Conservation (phyloP, 2,113 vertebrate species). For the Terrapene triunguis region DNA sequence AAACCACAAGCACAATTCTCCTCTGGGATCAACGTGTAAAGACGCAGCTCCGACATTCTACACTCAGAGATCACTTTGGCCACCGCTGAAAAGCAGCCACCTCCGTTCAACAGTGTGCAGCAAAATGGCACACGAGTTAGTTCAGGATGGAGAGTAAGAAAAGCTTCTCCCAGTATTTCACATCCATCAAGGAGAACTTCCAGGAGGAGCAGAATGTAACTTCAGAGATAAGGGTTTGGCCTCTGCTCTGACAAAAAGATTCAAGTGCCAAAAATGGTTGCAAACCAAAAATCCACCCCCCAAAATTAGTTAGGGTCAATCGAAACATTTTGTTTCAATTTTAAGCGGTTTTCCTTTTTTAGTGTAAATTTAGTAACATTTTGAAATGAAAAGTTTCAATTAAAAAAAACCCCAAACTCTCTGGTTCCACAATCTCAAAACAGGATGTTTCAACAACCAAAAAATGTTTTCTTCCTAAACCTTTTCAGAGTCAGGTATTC, state of each 20-base stretch:
- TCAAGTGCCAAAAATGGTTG: not conserved
- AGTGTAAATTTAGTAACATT: not conserved
- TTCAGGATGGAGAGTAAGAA: not conserved
- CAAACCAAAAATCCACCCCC: not conserved
- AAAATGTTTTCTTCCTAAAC: not conserved
- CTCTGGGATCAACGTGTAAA: not conserved
- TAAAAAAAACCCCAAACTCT: not conserved
- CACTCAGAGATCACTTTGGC: not conserved
- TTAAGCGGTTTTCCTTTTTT: not conserved
- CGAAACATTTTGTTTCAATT: not conserved
- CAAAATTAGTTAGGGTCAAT: not conserved
- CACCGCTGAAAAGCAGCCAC: not conserved
- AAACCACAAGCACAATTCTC: not conserved
- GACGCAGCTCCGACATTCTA: not conserved
- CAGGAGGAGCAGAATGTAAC: not conserved
- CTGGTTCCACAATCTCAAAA: not conserved
- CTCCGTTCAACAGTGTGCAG: not conserved
- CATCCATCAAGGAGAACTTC: not conserved
- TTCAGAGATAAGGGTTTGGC: not conserved
- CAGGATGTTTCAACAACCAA: not conserved
- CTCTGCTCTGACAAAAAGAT: not conserved
- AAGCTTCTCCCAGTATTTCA: not conserved
- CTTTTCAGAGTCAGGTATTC: not conserved
- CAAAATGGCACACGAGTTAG: not conserved
- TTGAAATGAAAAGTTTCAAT: not conserved